Evolutionary conservation across 1,140 invertebrate genomes (phyloP).

Genomic region (Meloidogyne floridensis): DNA sequence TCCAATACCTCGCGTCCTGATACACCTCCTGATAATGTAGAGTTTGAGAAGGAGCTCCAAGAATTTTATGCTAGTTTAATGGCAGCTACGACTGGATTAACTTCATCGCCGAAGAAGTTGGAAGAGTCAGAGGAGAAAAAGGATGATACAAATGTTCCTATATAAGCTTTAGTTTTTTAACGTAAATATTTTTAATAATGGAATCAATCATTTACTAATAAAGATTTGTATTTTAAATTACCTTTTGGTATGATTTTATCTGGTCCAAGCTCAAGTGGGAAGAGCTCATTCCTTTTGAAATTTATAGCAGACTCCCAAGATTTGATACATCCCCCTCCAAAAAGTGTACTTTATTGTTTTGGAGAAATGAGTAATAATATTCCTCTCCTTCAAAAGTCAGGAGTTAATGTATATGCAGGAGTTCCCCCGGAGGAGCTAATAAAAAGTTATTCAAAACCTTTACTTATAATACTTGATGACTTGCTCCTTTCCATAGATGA

Average conservation of each 20-base stretch:
- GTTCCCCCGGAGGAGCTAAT: slow-evolving; percentile 24
- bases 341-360: slow-evolving; percentile 20
- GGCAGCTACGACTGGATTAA: background rate
- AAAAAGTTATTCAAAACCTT: background rate
- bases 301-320: slow-evolving; percentile 24
- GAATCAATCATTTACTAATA: slow-evolving; percentile 5
- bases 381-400: slow-evolving; percentile 21
- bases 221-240: slow-evolving; percentile 24
- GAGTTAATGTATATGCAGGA: slow-evolving; percentile 21
- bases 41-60: background rate
- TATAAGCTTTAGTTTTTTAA: background rate
- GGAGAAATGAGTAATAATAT: slow-evolving; percentile 13
- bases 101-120: background rate
- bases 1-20: background rate
- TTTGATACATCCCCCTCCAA: background rate
- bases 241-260: slow-evolving; percentile 24
- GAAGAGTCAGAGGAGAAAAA: background rate
- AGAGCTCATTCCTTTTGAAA: slow-evolving; percentile 24
- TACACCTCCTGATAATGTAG: background rate
- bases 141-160: background rate
- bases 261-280: slow-evolving; percentile 14
- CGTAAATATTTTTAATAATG: too few relatives aligned
- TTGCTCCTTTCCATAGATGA: slow-evolving; percentile 12
- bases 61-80: slow-evolving; percentile 3
- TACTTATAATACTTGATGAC: slow-evolving; percentile 20